Percentiles rank a stretch among this genome's conserved stretches.
These are phyloP conservation scores for Brevimyrus niger DNA, from an alignment of 2,113 vertebrate species.

Conservation along the genomic window DNA sequence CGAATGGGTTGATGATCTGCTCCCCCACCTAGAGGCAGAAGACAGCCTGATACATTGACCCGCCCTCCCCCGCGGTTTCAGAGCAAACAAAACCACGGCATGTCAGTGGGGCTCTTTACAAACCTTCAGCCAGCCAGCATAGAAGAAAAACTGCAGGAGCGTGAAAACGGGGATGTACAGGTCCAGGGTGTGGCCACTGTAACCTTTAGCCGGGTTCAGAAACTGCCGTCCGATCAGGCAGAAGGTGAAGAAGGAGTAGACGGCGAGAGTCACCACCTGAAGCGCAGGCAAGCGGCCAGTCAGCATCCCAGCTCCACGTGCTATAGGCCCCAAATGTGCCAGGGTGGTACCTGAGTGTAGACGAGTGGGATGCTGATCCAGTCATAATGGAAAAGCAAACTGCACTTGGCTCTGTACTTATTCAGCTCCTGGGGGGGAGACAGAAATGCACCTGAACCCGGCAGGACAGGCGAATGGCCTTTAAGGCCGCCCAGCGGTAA, in stretches of 20 bases:
- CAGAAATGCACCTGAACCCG: background rate
- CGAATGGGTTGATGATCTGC: constrained; percentile 83
- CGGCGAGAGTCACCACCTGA: constrained; percentile 78
- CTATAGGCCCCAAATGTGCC: background rate
- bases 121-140: constrained; percentile 82
- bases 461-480: background rate
- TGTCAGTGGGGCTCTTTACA: background rate
- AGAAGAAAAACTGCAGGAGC: constrained; percentile 87
- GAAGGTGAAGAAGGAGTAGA: constrained; percentile 79
- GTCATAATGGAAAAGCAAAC: constrained; percentile 81
- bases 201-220: constrained; percentile 57
- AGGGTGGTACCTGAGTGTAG: constrained; percentile 71
- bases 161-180: constrained; percentile 77
- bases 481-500: background rate
- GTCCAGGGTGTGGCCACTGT: constrained; percentile 58
- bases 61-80: no score
- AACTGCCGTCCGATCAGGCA: constrained; percentile 77
- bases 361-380: constrained; percentile 89
- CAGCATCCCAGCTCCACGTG: background rate
- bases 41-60: background rate
- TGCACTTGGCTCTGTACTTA: constrained; percentile 76
- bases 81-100: background rate
- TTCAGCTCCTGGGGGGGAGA: constrained; percentile 72
- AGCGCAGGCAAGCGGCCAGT: background rate
- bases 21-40: constrained; percentile 68